Evolutionary conservation across 2,113 vertebrate genomes (phyloP), one percentile per base, ranked within the genome.

Genomic region (Nycticryphes semicollaris): DNA sequence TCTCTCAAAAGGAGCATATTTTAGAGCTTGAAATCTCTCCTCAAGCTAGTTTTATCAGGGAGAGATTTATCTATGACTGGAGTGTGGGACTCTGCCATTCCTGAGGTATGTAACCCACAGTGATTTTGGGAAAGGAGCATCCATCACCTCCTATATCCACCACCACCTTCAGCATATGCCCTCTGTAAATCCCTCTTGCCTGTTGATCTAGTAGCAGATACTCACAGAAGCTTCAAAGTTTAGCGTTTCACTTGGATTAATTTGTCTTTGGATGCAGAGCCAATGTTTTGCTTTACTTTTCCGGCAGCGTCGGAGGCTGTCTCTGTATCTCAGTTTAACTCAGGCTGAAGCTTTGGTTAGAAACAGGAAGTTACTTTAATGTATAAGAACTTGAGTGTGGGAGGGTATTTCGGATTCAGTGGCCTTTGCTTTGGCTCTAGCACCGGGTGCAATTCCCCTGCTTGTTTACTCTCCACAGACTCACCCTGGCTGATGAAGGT

Each of bases 341-440:
- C 0, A 0, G 51, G 59, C 78, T 82, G 77, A 57, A 77, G 73
- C 70, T 74, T 84, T 47, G 73, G 35, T 87, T 85, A 64, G 31
- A 20, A 81, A 28, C 72, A 88, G 92, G 94, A 96, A 94, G 72
- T 62, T 74, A 53, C 77, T 74, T 77, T 91, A 74, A 90, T 54
- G 45, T 74, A 8, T 70, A 79, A 86, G 84, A 91, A 88, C 84
- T 78, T 69, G 66, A 33, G 72, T 53, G 90, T 97, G 69, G 90
- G 96, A 96, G 75, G 31, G 41, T 73, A 51, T 94, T 91, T 69
- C 66, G 84, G 19, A 9, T 39, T 59, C 47, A 5, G 54, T 8
- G 7, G 67, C 84, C 67, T 69, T 57, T 74, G 39, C 66, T 81
- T 72, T 60, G 22, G 10, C 66, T 31, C 2, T 41, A 50, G 35